Percentiles rank a stretch among this genome's conserved stretches.
phyloP scores from a whole-genome alignment of 1,140 invertebrate species.

The Bilobella aurantiaca region DNA sequence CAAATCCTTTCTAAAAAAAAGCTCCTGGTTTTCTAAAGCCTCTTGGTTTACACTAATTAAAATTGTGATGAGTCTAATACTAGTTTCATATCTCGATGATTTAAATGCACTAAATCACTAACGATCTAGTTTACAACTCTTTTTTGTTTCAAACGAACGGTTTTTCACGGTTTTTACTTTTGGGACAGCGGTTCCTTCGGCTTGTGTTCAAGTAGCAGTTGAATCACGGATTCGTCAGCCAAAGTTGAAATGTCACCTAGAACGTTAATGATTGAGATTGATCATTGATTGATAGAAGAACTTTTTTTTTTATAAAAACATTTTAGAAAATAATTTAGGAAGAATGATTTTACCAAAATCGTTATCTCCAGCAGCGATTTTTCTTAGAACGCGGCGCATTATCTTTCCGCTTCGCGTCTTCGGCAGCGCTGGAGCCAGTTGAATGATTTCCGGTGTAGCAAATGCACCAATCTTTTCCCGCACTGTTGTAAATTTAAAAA shows the following conservation, averaged over 20 bases:
- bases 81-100: too few relatives aligned
- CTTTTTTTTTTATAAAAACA: too few relatives aligned
- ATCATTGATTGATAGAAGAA: too few relatives aligned
- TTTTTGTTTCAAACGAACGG: not conserved
- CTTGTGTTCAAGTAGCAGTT: slow-evolving; percentile 61
- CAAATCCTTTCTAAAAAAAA: too few relatives aligned
- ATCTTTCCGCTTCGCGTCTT: slow-evolving; percentile 98
- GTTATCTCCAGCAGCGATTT: slow-evolving; percentile 75
- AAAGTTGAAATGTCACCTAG: slow-evolving; percentile 41
- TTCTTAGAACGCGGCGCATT: slow-evolving; percentile 85
- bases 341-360: slow-evolving; percentile 53
- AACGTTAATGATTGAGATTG: too few relatives aligned
- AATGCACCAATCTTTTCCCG: slow-evolving; percentile 89
- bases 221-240: slow-evolving; percentile 74
- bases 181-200: slow-evolving; percentile 37
- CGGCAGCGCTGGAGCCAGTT: slow-evolving; percentile 79
- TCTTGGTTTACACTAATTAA: too few relatives aligned
- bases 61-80: too few relatives aligned
- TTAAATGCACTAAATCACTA: too few relatives aligned
- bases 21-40: too few relatives aligned
- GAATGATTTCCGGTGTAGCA: slow-evolving; percentile 87
- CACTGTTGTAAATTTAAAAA: slow-evolving; percentile 47
- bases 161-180: not conserved
- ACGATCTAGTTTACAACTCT: too few relatives aligned
- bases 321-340: not conserved